Base-by-base conservation (phyloP, 2,797 vertebrate species). In the Centroberyx gerrardi region DNA sequence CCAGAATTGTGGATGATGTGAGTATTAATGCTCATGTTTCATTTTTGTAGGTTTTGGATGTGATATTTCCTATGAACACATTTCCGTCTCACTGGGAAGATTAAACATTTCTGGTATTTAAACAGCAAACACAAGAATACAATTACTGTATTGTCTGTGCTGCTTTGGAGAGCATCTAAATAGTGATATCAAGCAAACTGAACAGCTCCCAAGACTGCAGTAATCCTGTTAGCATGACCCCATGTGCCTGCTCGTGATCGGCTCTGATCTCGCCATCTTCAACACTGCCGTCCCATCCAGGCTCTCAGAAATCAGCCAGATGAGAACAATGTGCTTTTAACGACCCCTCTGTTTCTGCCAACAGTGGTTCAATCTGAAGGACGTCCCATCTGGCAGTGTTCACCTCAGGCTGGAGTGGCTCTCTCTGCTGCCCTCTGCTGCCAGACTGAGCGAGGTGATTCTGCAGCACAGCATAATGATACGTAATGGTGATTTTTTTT, bases 361-460 rank as follows among this genome's bases (percentile, higher is more conserved):
- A 38, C 88, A 99, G 98, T 99, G 98, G 97, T 98, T 96, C 80
- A 94, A 90, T 62, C 91, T 99, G 75, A 96, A 89, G 83, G 96
- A 96, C 22, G 94, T 94, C 4, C 89, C 94, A 6, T 94, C 93
- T 14, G 97, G 97, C 60, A 96, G 96, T n/a, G 92, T 99, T 65
- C 97, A 97, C 88, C 92, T 99, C 76, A 91, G 95, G 46, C 91
- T 99, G 80, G 97, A 99, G 82, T 99, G 98, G 98, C 96, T 99
- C 53, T 96, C 95, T 13, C 94, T 97, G 81, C 87, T 97, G 86
- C 87, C 95, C 40, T 95, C 96, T 86, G 91, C 95, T 78, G 96
- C 96, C 82, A 95, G 95, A 72, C 94, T 99, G 72, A 95, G 90
- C 44, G 94, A 98, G 95, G 98, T 98, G 83, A 92, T 83, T 44